phyloP scores from a whole-genome alignment of 1,140 invertebrate genomes.

The Phortica variegata region DNA sequence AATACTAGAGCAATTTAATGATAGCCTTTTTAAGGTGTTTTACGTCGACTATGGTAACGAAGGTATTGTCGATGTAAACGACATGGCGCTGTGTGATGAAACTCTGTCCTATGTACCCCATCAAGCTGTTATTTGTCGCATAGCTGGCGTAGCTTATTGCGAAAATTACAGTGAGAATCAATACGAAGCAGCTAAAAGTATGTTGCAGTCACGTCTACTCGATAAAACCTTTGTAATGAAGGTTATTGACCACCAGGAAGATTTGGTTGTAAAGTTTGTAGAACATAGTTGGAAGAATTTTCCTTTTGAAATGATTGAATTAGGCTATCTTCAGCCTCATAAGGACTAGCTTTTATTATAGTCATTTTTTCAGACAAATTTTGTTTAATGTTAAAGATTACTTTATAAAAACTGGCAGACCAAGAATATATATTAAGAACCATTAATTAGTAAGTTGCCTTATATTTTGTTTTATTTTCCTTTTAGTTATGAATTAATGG shows the following conservation, averaged over 20 bases:
- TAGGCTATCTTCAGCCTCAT: too few species aligned
- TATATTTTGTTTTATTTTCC: too few species aligned
- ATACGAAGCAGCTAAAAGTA: not conserved
- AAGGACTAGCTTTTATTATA: too few species aligned
- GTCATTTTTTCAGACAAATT: too few species aligned
- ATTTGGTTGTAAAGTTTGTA: slow-evolving; percentile 13
- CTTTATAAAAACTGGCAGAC: too few species aligned
- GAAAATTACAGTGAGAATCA: not conserved
- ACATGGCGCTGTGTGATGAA: slow-evolving; percentile 23
- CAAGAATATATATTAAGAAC: too few species aligned
- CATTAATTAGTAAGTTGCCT: too few species aligned
- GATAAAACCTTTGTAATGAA: slow-evolving; percentile 9
- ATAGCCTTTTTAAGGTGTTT: slow-evolving; percentile 33
- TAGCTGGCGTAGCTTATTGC: slow-evolving; percentile 21
- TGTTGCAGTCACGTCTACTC: not conserved
- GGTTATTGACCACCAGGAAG: slow-evolving; percentile 11
- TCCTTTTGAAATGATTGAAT: too few species aligned
- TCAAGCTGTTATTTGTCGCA: slow-evolving; percentile 28
- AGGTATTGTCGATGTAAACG: slow-evolving; percentile 20
- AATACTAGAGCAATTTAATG: slow-evolving; percentile 30
- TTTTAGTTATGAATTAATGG: too few species aligned
- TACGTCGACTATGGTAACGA: slow-evolving; percentile 51
- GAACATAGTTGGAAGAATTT: not conserved
- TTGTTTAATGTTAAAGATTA: too few species aligned
- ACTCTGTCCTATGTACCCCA: slow-evolving; percentile 24